Conservation (phyloP, 2,797 vertebrate genomes). For the Aselliscus stoliczkanus region DNA sequence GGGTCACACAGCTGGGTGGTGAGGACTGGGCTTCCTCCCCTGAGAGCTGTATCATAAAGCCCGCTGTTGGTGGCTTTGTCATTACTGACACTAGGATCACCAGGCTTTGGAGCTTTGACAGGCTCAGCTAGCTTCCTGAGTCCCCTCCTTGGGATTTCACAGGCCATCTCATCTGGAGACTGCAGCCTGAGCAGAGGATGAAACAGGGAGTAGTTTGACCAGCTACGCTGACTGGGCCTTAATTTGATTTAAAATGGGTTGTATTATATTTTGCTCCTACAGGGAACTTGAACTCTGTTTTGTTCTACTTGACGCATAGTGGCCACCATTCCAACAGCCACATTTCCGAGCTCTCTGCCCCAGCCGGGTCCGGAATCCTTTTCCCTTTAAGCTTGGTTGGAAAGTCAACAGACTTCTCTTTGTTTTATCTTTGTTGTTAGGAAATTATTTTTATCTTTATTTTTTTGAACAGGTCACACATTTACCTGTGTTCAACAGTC, state of each 20-base stretch:
- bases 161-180: not conserved
- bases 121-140: too few species aligned
- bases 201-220: not conserved
- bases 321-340: not conserved
- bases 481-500: not conserved
- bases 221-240: not conserved
- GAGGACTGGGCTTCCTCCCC: too few species aligned
- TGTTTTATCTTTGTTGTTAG: not conserved
- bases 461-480: not conserved
- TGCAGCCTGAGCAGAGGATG: not conserved
- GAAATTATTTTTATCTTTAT: not conserved
- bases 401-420: not conserved
- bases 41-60: not conserved
- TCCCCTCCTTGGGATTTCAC: not conserved
- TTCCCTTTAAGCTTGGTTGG: not conserved
- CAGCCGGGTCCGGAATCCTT: not conserved
- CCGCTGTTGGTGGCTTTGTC: not conserved
- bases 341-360: not conserved
- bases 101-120: not conserved
- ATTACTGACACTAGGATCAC: fast-evolving
- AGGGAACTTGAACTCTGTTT: not conserved
- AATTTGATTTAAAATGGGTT: not conserved
- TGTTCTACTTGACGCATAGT: not conserved
- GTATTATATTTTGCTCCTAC: not conserved
- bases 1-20: too few species aligned